These are phyloP conservation scores for Bufo gargarizans DNA, from an alignment of 2,113 vertebrate species.

Conservation along the genomic window DNA sequence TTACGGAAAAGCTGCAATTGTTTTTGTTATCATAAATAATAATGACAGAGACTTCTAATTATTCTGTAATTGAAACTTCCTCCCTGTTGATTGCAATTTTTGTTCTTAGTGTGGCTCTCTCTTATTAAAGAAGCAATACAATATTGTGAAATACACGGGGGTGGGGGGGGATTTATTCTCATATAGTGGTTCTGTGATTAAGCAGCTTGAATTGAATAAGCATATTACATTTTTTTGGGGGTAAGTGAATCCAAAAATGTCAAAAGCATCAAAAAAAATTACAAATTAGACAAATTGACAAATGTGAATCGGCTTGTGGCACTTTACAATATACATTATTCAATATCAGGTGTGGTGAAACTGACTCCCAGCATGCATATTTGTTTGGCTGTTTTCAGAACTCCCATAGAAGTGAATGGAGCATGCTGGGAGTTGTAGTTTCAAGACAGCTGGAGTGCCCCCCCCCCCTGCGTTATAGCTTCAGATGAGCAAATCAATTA, in stretches of 20 bases:
- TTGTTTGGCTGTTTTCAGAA: no score
- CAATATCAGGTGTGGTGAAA: no score
- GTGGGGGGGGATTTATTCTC: not conserved
- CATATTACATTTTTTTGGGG: not conserved
- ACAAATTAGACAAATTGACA: not conserved
- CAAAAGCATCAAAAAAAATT: not conserved
- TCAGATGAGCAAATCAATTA: no score
- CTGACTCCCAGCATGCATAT: no score
- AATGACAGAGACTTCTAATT: constrained; percentile 27
- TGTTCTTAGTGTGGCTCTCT: not conserved
- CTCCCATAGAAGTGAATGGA: no score
- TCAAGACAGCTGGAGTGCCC: no score
- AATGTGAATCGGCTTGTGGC: no score
- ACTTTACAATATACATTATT: no score
- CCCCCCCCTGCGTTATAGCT: no score
- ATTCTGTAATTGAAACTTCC: constrained; percentile 37
- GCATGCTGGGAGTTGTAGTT: no score
- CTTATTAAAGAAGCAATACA: not conserved
- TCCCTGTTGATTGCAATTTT: constrained; percentile 10
- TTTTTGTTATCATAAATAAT: constrained; percentile 42
- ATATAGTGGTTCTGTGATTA: not conserved
- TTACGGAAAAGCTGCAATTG: not conserved
- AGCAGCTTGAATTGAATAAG: not conserved
- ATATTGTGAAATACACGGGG: constrained; percentile 29
- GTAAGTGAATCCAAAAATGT: not conserved